Evolutionary conservation across 2,888 invertebrate genomes (phyloP).

Genomic region (Encarsia formosa): DNA sequence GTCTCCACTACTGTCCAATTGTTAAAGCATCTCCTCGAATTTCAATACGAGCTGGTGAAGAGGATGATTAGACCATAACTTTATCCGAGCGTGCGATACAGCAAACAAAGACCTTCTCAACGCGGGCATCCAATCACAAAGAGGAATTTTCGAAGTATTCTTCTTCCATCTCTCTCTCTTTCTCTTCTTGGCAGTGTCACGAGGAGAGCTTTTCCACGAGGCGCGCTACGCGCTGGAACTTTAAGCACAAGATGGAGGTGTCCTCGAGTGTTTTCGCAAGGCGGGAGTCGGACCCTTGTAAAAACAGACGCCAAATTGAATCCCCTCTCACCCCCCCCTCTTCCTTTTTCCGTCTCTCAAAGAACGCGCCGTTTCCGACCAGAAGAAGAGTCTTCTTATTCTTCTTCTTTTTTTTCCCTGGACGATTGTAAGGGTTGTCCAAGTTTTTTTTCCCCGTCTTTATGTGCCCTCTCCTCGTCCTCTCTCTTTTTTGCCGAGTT

Average conservation of each 20-base stretch:
- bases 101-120: too few species aligned
- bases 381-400: neutral
- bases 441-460: conserved; percentile 5
- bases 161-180: neutral
- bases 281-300: conserved; percentile 51
- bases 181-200: conserved; percentile 5
- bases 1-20: too few species aligned
- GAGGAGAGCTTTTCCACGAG: neutral
- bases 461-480: neutral
- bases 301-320: conserved; percentile 52
- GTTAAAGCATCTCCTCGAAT: too few species aligned
- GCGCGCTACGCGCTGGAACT: conserved; percentile 17
- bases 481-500: too few species aligned
- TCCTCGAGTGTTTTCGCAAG: conserved; percentile 51
- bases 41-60: conserved; percentile 9
- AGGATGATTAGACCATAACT: conserved; percentile 29
- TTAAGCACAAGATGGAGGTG: conserved; percentile 43
- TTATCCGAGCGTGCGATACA: conserved; percentile 20
- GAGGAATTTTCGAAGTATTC: too few species aligned
- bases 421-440: conserved; percentile 19
- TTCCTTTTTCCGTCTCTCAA: conserved; percentile 23
- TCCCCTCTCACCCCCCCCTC: conserved; percentile 33
- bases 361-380: neutral
- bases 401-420: conserved; percentile 9
- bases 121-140: too few species aligned